Conservation (phyloP, 2,113 vertebrate genomes). For the Eudyptes chrysolophus region DNA sequence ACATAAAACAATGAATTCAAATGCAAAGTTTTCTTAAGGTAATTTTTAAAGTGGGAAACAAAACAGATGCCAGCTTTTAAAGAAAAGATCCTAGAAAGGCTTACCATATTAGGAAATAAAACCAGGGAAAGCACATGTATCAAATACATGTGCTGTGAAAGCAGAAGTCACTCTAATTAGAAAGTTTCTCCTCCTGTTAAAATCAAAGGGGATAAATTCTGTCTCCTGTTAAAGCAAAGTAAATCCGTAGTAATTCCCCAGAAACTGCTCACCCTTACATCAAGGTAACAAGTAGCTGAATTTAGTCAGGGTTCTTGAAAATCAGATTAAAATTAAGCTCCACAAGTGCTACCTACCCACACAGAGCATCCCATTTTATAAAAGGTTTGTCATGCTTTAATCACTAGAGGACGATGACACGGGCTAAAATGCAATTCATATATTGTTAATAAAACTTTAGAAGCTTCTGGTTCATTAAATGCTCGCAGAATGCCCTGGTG, state of each 20-base stretch:
- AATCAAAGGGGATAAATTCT: not conserved
- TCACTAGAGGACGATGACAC: not conserved
- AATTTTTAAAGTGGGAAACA: not conserved
- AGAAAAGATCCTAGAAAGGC: not conserved
- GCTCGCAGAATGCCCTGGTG: not conserved
- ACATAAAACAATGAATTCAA: not conserved
- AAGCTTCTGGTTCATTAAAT: not conserved
- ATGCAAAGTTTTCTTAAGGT: not conserved
- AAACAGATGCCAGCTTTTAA: not conserved
- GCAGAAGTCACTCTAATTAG: not conserved
- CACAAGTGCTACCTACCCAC: not conserved
- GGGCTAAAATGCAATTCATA: not conserved
- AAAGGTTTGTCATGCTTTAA: not conserved
- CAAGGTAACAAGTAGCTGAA: not conserved
- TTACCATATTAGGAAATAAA: not conserved
- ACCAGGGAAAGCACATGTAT: not conserved
- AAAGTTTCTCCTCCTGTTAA: not conserved
- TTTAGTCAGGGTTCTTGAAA: not conserved
- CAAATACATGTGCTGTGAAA: not conserved
- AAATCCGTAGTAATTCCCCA: slow-evolving; percentile 7
- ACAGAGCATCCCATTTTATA: not conserved
- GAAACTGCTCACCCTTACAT: not conserved
- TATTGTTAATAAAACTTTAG: not conserved
- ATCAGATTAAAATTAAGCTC: not conserved
- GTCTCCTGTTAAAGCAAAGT: not conserved